These are phyloP conservation scores for Diogma glabrata DNA, from an alignment of 2,888 invertebrate species.

Conservation along the genomic window DNA sequence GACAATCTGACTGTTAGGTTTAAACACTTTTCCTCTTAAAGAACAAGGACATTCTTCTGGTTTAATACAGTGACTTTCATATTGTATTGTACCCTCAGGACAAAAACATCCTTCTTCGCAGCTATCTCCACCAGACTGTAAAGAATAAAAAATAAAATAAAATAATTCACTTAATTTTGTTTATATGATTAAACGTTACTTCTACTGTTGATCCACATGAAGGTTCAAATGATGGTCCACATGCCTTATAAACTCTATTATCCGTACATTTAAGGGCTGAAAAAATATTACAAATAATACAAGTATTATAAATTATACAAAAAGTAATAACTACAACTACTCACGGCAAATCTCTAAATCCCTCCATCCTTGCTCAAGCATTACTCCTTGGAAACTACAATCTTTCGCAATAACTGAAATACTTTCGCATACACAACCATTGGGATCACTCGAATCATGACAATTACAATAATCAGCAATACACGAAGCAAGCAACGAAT, in stretches of 20 bases:
- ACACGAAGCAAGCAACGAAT: conserved; percentile 58
- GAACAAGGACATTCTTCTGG: conserved; percentile 68
- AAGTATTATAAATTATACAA: not conserved
- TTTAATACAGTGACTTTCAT: conserved; percentile 62
- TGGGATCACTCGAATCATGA: conserved; percentile 40
- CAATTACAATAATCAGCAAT: conserved; percentile 71
- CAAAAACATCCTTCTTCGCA: conserved; percentile 88
- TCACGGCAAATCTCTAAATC: conserved; percentile 72
- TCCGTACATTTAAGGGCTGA: conserved; percentile 67
- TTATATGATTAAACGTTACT: too few relatives aligned
- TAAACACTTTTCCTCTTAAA: conserved; percentile 58
- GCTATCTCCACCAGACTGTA: conserved; percentile 35
- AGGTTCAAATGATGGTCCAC: conserved; percentile 60
- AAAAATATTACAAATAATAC: conserved; percentile 19
- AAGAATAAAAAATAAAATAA: too few relatives aligned
- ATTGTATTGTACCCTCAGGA: conserved; percentile 61
- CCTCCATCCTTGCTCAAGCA: conserved; percentile 59
- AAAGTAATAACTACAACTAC: conserved; percentile 29
- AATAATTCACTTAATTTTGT: conserved; percentile 22
- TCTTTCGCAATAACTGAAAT: conserved; percentile 66
- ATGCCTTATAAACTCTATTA: conserved; percentile 65
- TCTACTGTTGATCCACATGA: conserved; percentile 51
- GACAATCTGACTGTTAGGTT: conserved; percentile 55
- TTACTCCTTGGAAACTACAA: conserved; percentile 54
- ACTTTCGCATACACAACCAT: conserved; percentile 63